Evolutionary conservation across 1,140 invertebrate species (phyloP).

Genomic region (Aphidius ervi): DNA sequence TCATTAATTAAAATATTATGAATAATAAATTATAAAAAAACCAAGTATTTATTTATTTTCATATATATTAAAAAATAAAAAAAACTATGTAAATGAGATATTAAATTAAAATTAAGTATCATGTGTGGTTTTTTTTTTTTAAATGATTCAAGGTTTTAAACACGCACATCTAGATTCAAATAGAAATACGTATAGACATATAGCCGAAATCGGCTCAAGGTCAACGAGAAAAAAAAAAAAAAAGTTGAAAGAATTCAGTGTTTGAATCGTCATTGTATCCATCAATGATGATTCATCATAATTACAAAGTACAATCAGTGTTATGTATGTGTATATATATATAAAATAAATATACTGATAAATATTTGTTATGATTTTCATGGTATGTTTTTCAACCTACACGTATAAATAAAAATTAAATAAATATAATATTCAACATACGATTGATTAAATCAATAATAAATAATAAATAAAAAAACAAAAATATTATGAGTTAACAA

Average conservation of each 20-base stretch:
- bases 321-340: background rate
- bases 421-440: too few relatives aligned
- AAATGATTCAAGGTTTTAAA: conserved; percentile 3
- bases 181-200: conserved; percentile 1
- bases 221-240: conserved; percentile 7
- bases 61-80: background rate
- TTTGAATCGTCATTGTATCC: conserved; percentile 14
- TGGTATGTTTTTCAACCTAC: too few relatives aligned
- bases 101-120: background rate
- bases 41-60: background rate
- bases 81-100: background rate
- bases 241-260: conserved; percentile 1
- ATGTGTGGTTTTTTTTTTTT: background rate
- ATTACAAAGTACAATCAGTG: background rate
- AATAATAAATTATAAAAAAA: too few relatives aligned
- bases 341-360: background rate
- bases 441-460: too few relatives aligned
- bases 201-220: conserved; percentile 15
- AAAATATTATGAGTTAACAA: too few relatives aligned
- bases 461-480: too few relatives aligned
- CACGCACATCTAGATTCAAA: background rate
- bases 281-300: conserved; percentile 4
- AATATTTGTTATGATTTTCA: background rate
- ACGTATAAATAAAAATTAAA: too few relatives aligned
- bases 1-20: too few relatives aligned